phyloP scores from a whole-genome alignment of 1,140 invertebrate species.

The Drosophila nasuta region DNA sequence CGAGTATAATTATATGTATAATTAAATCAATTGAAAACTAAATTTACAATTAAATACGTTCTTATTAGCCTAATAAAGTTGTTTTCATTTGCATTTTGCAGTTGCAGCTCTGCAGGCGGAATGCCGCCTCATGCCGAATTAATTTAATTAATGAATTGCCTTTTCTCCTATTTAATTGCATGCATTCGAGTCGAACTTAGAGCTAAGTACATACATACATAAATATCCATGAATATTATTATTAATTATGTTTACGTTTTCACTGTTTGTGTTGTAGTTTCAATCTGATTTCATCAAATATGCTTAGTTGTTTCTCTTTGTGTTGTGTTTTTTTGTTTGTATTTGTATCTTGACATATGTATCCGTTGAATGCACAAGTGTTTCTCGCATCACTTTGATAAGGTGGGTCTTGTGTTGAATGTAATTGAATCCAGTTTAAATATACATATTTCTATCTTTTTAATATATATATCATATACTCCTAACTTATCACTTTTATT shows the following conservation, averaged over 20 bases:
- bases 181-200: slow-evolving; percentile 34
- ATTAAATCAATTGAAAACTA: slow-evolving; percentile 63
- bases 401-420: slow-evolving; percentile 44
- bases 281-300: slow-evolving; percentile 74
- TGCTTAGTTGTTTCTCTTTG: slow-evolving; percentile 42
- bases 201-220: slow-evolving; percentile 32
- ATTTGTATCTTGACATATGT: slow-evolving; percentile 62
- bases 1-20: neutral
- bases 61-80: slow-evolving; percentile 71
- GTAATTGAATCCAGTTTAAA: slow-evolving; percentile 23
- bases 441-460: slow-evolving; percentile 11
- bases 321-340: slow-evolving; percentile 44
- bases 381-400: slow-evolving; percentile 15
- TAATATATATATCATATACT: slow-evolving; percentile 9
- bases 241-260: slow-evolving; percentile 17
- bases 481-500: slow-evolving; percentile 44
- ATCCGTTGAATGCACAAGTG: slow-evolving; percentile 48
- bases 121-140: slow-evolving; percentile 33
- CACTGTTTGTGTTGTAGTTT: slow-evolving; percentile 38
- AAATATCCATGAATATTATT: slow-evolving; percentile 33
- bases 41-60: slow-evolving; percentile 64
- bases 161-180: slow-evolving; percentile 28
- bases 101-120: slow-evolving; percentile 21
- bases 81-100: slow-evolving; percentile 21
- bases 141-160: slow-evolving; percentile 47